These are phyloP conservation scores for Troides oblongomaculatus DNA, from an alignment of 2,888 invertebrate species.

Conservation along the genomic window DNA sequence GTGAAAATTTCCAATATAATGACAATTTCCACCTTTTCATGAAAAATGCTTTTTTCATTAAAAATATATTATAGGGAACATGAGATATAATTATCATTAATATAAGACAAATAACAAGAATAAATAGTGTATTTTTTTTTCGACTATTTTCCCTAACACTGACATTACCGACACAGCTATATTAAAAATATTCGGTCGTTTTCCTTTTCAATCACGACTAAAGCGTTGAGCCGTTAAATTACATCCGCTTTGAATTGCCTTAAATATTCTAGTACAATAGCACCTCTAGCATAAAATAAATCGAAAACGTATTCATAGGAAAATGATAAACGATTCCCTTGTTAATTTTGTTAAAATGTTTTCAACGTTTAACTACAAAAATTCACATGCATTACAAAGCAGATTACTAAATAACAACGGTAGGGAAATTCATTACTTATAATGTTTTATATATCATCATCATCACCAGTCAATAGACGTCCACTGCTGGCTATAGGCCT, in stretches of 20 bases:
- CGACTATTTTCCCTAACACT: neutral
- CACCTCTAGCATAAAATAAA: slow-evolving; percentile 13
- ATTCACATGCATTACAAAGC: slow-evolving; percentile 1
- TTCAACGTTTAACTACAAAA: neutral
- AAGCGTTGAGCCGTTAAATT: slow-evolving; percentile 21
- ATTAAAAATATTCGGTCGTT: neutral
- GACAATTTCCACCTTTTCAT: too few relatives aligned
- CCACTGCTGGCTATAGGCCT: too few relatives aligned
- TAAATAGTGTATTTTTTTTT: neutral
- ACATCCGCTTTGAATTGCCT: slow-evolving; percentile 9
- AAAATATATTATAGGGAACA: too few relatives aligned
- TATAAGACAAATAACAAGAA: too few relatives aligned
- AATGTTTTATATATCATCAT: neutral
- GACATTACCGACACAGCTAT: neutral
- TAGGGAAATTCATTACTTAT: neutral
- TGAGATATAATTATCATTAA: too few relatives aligned
- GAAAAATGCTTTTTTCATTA: too few relatives aligned
- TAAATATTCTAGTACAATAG: slow-evolving; percentile 11
- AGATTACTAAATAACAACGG: neutral
- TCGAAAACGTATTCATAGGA: slow-evolving; percentile 3
- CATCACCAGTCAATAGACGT: too few relatives aligned
- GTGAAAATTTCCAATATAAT: too few relatives aligned
- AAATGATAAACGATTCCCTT: slow-evolving; percentile 6
- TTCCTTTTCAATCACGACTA: slow-evolving; percentile 15
- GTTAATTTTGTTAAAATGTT: slow-evolving; percentile 6